Conservation (phyloP, 2,888 invertebrate genomes). For the Heliconius ethilla region DNA sequence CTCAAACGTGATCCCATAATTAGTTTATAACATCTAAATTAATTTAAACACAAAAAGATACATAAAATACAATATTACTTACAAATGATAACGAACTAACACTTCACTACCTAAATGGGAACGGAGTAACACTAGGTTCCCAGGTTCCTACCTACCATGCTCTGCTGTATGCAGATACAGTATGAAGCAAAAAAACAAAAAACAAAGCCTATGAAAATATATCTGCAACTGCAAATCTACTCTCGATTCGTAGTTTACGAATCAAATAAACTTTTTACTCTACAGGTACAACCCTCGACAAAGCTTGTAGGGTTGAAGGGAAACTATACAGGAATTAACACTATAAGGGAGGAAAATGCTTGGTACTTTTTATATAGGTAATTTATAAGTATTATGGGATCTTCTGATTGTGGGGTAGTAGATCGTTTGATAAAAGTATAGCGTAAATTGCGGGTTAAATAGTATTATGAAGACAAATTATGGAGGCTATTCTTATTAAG, state of each 20-base stretch:
- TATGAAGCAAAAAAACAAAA: too few species aligned
- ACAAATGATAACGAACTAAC: not conserved
- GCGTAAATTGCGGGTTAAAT: slow-evolving; percentile 1
- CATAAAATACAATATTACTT: not conserved
- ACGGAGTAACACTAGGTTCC: too few species aligned
- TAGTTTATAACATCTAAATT: too few species aligned
- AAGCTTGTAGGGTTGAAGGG: slow-evolving; percentile 1
- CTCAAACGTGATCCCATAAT: too few species aligned
- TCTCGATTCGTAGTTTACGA: not conserved
- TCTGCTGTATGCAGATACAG: too few species aligned
- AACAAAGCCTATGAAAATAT: too few species aligned
- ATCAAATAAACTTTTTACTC: slow-evolving; percentile 19
- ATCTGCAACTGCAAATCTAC: not conserved
- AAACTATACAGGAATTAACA: slow-evolving; percentile 16
- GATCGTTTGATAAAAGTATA: not conserved
- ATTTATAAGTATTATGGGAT: slow-evolving; percentile 1
- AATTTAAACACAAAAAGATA: not conserved
- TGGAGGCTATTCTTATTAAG: not conserved
- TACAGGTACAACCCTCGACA: slow-evolving; percentile 12
- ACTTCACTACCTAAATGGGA: too few species aligned
- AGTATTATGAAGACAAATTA: not conserved
- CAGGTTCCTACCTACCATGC: too few species aligned
- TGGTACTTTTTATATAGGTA: not conserved
- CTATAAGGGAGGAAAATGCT: slow-evolving; percentile 3
- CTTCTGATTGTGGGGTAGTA: slow-evolving; percentile 3